phyloP scores from a whole-genome alignment of 92 coral and sea anemone genomes.

The Desmophyllum pertusum region DNA sequence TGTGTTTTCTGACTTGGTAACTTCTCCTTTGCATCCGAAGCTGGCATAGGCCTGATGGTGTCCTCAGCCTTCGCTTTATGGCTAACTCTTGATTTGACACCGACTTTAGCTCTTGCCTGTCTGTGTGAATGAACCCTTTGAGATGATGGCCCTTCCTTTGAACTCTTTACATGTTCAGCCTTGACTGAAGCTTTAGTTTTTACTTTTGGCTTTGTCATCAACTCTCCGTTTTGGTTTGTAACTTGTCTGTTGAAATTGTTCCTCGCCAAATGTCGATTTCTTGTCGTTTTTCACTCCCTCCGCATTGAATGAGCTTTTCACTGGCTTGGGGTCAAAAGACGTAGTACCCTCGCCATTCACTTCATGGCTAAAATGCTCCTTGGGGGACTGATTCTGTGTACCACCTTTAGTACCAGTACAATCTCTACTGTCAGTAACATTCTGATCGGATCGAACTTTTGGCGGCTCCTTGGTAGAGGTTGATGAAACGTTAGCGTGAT shows the following conservation, averaged over 20 bases:
- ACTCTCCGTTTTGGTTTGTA: background rate
- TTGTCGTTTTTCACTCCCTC: constrained; percentile 1
- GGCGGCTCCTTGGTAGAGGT: background rate
- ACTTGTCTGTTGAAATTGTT: constrained; percentile 2
- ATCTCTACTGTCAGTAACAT: background rate
- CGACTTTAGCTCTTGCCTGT: constrained; percentile 10
- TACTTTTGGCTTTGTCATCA: constrained; percentile 12
- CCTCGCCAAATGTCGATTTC: constrained; percentile 10
- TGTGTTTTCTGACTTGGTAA: background rate
- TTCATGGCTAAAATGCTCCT: background rate
- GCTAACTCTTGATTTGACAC: constrained; percentile 1
- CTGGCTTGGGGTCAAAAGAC: background rate
- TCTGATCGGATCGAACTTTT: background rate
- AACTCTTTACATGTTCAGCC: constrained; percentile 11
- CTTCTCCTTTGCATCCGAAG: constrained; percentile 9
- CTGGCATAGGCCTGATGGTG: background rate
- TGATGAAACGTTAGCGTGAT: constrained; percentile 3
- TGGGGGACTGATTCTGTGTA: background rate
- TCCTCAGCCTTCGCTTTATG: background rate
- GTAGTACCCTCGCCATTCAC: background rate
- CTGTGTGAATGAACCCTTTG: background rate
- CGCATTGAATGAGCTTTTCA: background rate
- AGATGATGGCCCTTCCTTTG: constrained; percentile 2
- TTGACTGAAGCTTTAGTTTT: constrained; percentile 7
- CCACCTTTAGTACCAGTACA: background rate